A percentile compares a stretch with the other conserved stretches of the same genome.
phyloP scores from a whole-genome alignment of 92 coral and sea anemone genomes.

The Epizoanthus stellaris region DNA sequence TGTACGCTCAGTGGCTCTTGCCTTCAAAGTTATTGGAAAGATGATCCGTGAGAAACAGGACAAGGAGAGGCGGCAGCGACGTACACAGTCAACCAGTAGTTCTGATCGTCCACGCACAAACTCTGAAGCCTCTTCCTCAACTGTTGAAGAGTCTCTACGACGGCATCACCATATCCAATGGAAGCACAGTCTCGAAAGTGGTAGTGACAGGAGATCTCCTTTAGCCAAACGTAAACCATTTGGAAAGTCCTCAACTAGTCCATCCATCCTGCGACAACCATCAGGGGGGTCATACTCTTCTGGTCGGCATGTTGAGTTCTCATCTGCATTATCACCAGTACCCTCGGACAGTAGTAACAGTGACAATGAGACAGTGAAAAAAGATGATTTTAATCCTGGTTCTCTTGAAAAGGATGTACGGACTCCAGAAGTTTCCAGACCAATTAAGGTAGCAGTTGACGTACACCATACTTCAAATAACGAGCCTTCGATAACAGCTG shows the following conservation, averaged over 20 bases:
- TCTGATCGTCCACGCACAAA: slow-evolving; percentile 90
- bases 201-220: slow-evolving; percentile 69
- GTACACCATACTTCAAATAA: not conserved
- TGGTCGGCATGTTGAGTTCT: slow-evolving; percentile 94
- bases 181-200: slow-evolving; percentile 64
- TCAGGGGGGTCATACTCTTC: slow-evolving; percentile 66
- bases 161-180: slow-evolving; percentile 70
- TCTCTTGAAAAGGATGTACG: too few relatives aligned
- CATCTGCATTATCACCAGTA: slow-evolving; percentile 90
- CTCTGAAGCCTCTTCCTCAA: slow-evolving; percentile 91
- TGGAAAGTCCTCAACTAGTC: slow-evolving; percentile 73
- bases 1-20: slow-evolving; percentile 93
- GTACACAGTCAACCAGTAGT: slow-evolving; percentile 76
- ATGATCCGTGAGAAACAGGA: slow-evolving; percentile 85
- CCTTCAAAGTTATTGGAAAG: slow-evolving; percentile 92
- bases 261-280: slow-evolving; percentile 77
- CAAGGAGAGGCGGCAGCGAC: slow-evolving; percentile 65
- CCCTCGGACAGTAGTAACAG: slow-evolving; percentile 94
- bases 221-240: slow-evolving; percentile 57
- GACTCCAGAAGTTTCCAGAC: not conserved
- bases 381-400: not conserved
- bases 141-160: slow-evolving; percentile 68
- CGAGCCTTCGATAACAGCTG: not conserved
- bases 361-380: slow-evolving; percentile 42
- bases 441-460: slow-evolving; percentile 16